Evolutionary conservation across 2,888 invertebrate genomes (phyloP).

Genomic region (Lymantria dispar): DNA sequence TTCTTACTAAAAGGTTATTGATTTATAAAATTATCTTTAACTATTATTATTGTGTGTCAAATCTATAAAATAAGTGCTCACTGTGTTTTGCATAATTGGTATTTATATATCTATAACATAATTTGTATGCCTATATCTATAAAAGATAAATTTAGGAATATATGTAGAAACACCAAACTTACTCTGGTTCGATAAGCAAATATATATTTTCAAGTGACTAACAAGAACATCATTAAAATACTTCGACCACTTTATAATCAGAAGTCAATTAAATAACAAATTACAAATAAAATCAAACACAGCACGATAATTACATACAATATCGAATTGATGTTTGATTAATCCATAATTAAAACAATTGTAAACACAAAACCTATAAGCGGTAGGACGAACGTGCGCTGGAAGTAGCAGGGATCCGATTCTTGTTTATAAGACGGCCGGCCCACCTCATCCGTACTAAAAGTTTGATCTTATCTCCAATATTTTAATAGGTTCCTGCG

Average conservation of each 20-base stretch:
- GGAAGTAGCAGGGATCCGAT: slow-evolving; percentile 65
- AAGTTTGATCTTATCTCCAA: slow-evolving; percentile 77
- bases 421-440: slow-evolving; percentile 69
- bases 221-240: slow-evolving; percentile 40
- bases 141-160: too few species aligned
- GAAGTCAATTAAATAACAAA: slow-evolving; percentile 74
- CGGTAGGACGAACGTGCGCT: slow-evolving; percentile 51
- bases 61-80: too few species aligned
- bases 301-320: slow-evolving; percentile 69
- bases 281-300: slow-evolving; percentile 69
- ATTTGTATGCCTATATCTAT: too few species aligned
- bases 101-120: too few species aligned
- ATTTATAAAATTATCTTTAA: too few species aligned
- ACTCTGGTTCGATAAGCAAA: background rate
- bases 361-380: slow-evolving; percentile 71
- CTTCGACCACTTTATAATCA: slow-evolving; percentile 58
- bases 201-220: slow-evolving; percentile 14
- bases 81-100: too few species aligned
- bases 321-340: slow-evolving; percentile 75
- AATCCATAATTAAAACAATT: slow-evolving; percentile 78
- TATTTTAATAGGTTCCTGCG: slow-evolving; percentile 80
- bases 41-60: too few species aligned
- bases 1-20: too few species aligned
- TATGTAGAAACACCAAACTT: slow-evolving; percentile 9
- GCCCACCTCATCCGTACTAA: slow-evolving; percentile 75